Percentiles rank a stretch among this genome's conserved stretches.
phyloP scores from a whole-genome alignment of 1,140 invertebrate genomes.

The Drosophila tristis region DNA sequence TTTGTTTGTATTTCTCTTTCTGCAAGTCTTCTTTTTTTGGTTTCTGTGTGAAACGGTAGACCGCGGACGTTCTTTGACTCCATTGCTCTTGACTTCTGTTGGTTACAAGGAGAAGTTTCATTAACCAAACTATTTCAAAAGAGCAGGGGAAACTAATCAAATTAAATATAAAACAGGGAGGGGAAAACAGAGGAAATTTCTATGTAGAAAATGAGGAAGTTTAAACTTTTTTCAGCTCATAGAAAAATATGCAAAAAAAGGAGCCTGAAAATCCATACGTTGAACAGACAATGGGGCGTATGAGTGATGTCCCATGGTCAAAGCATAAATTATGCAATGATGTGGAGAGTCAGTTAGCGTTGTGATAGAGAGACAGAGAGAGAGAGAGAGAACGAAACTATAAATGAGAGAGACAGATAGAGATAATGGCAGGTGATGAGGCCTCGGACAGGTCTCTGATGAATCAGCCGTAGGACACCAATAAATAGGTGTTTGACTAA shows the following conservation, averaged over 20 bases:
- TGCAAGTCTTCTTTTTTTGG: not conserved
- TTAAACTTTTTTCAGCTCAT: not conserved
- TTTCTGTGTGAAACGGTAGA: not conserved
- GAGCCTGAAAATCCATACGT: no score
- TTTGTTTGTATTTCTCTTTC: constrained; percentile 2
- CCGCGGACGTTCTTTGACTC: not conserved
- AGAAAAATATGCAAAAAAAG: no score
- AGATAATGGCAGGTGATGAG: constrained; percentile 54
- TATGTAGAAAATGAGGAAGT: not conserved
- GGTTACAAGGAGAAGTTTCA: not conserved
- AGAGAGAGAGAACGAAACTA: not conserved
- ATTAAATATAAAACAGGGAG: no score
- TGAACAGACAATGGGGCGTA: no score
- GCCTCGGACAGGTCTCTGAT: constrained; percentile 57
- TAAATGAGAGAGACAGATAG: not conserved
- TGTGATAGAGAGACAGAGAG: no score
- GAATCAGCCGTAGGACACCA: constrained; percentile 22
- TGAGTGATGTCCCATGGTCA: no score
- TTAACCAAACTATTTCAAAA: not conserved
- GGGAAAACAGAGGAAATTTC: no score
- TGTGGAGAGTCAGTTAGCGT: no score
- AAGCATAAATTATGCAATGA: no score
- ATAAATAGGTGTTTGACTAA: not conserved
- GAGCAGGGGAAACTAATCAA: no score
- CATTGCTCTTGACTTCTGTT: not conserved